A percentile compares a stretch with the other conserved stretches of the same genome.
phyloP scores from a whole-genome alignment of 1,140 invertebrate genomes.

The Zaprionus taronus region DNA sequence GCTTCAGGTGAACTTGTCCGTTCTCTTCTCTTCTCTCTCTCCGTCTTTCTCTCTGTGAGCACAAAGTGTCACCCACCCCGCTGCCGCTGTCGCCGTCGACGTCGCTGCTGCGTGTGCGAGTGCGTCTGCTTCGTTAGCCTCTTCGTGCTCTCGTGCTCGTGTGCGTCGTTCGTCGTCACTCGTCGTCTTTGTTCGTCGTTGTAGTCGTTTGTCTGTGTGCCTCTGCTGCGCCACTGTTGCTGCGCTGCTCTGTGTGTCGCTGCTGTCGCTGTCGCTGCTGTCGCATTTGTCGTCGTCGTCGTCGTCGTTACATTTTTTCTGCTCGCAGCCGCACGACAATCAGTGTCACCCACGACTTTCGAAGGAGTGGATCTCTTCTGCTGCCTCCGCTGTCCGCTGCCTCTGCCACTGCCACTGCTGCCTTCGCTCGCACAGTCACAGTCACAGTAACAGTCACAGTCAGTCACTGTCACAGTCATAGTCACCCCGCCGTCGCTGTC shows the following conservation, averaged over 20 bases:
- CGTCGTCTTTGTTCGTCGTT: constrained; percentile 43
- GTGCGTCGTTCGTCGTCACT: constrained; percentile 7
- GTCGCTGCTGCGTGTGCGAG: constrained; percentile 8
- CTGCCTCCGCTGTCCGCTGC: neutral
- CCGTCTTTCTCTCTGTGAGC: constrained; percentile 24
- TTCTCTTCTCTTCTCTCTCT: constrained; percentile 23
- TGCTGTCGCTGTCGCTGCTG: constrained; percentile 39
- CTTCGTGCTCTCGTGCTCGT: constrained; percentile 22
- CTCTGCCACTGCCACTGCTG: constrained; percentile 7
- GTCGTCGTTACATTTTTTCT: constrained; percentile 59
- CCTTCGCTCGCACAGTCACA: neutral
- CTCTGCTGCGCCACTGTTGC: constrained; percentile 9
- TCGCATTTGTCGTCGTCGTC: constrained; percentile 52
- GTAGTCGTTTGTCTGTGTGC: constrained; percentile 10
- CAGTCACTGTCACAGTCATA: neutral
- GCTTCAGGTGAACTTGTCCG: constrained; percentile 73
- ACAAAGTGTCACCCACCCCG: constrained; percentile 75
- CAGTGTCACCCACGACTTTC: constrained; percentile 84
- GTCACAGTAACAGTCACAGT: constrained; percentile 14
- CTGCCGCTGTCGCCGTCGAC: neutral
- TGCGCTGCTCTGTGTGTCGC: constrained; percentile 4
- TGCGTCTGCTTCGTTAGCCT: neutral
- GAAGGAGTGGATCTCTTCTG: constrained; percentile 73
- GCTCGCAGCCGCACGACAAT: constrained; percentile 67
- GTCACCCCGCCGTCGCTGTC: neutral